Base-by-base conservation (phyloP, 2,797 vertebrate genomes). In the Alauda arvensis region DNA sequence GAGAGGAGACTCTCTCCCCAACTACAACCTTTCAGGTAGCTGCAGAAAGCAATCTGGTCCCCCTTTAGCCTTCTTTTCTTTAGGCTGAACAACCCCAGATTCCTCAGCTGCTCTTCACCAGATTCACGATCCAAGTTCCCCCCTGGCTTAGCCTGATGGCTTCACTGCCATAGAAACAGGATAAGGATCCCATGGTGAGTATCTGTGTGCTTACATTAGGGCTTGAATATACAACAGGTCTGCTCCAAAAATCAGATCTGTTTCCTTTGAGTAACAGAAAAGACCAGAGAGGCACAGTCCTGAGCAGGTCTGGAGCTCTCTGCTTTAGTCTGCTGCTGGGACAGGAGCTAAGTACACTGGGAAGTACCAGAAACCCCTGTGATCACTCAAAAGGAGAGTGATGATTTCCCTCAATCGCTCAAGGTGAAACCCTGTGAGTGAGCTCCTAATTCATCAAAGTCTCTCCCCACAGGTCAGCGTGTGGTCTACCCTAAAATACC, bases 141-240 rank as follows among this genome's bases (percentile, higher is more conserved):
- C 6, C 11, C 25, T 46, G 55, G 8, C 2, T 1, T 29, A 79
- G 24, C 39, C 18, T 0, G 0, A 26, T 68, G 46, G 51, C 28
- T 72, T 78, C 77, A 29, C 18, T 78, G 56, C 31, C 1, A 0
- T 18, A 40, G 42, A 16, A 75, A 61, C 11, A 37, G 5, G 6
- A 7, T 31, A 37, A 68, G 51, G 40, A 71, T 65, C 16, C 20
- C 37, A 28, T 4, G 31, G 46, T 29, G 37, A 42, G 17, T 43
- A 31, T 37, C 46, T 57, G 3, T 28, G 14, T 14, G 42, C 28
- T 59, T 55, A 4, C 6, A 33, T 18, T 8, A 59, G 43, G 25
- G 37, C 43, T 52, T 45, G 28, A 31, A 37, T 48, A 40, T 25
- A 13, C 10, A 28, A 8, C 24, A 49, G 6, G 2, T 45, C 17